Evolutionary conservation across 2,797 vertebrate species (phyloP).

Genomic region (Leucoraja ocellata): DNA sequence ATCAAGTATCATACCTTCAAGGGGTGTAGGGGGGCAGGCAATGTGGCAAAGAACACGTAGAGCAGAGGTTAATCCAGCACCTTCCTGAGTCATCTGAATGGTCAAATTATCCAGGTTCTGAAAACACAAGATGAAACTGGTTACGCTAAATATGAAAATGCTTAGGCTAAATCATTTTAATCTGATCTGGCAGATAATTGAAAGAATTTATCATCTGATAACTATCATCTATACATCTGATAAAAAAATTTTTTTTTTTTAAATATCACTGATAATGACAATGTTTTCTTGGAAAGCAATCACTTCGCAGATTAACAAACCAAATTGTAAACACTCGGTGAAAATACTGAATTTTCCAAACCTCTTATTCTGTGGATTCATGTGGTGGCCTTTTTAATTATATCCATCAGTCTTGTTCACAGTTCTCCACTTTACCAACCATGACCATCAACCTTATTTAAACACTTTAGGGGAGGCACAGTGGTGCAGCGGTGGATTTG

Average conservation of each 20-base stretch:
- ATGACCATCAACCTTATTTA: no score
- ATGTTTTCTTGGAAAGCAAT: neutral
- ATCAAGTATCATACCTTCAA: constrained; percentile 66
- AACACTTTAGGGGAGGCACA: no score
- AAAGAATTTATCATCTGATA: neutral
- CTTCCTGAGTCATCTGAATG: constrained; percentile 72
- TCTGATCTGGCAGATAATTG: neutral
- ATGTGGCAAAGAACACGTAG: constrained; percentile 85
- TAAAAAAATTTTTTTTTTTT: no score
- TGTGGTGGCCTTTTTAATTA: no score
- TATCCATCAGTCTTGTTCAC: no score
- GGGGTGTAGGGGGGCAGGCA: constrained; percentile 71
- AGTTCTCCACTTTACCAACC: no score
- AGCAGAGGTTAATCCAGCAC: constrained; percentile 83
- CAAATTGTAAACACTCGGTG: no score
- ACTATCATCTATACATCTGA: no score
- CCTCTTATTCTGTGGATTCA: no score
- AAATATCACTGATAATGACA: neutral
- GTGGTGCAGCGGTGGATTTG: no score
- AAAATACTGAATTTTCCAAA: no score
- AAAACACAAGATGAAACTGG: constrained; percentile 34
- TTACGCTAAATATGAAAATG: neutral
- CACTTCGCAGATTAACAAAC: neutral
- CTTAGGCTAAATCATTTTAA: neutral
- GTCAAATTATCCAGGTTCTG: constrained; percentile 86